Evolutionary conservation across 2,888 invertebrate genomes (phyloP), one percentile per base, ranked within the genome.

Genomic region (Torymus auratus): DNA sequence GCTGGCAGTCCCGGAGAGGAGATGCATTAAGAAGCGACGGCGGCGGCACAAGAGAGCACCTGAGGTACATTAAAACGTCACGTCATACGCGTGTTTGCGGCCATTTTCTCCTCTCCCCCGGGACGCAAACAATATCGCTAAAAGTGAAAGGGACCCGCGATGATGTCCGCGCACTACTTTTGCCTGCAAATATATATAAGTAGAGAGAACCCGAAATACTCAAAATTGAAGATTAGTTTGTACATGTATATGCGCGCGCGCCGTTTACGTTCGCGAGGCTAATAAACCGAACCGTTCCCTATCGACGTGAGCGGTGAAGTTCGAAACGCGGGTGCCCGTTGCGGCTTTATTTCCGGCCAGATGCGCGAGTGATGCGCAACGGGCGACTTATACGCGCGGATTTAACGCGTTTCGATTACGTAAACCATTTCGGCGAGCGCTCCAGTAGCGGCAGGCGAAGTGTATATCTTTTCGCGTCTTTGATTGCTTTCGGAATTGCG

Each of bases 231-330:
- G 41, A 41, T 41, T 41, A 41, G 41, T 41, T 41, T 10, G 41
- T 41, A n/a, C n/a, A n/a, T n/a, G n/a, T n/a, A n/a, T n/a, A 7
- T 41, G 7, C 7, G 41, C 41, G 41, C 28, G 28, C 41, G n/a
- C 7, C 28, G 53, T 61, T 62, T 62, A 53, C 28, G 65, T 78
- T 71, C 71, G 50, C 23, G 58, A 53, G 60, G 60, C 70, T 78
- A 78, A 71, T 78, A 78, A 78, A 70, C 58, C 23, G 4, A 52
- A 14, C 14, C 15, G 50, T 68, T 78, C 41, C 7, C 53, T 78
- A 72, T 72, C 56, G 53, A 61, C 53, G 41, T 61, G 41, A 5
- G 41, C 41, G 41, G 41, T 5, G 61, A 68, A 72, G 53, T 67
- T 72, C 60, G 72, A 78, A 41, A 7, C 41, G 41, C 41, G n/a